phyloP scores from a whole-genome alignment of 37 sponge, comb jelly and placozoan genomes.

The Aphrocallistes beatrix region DNA sequence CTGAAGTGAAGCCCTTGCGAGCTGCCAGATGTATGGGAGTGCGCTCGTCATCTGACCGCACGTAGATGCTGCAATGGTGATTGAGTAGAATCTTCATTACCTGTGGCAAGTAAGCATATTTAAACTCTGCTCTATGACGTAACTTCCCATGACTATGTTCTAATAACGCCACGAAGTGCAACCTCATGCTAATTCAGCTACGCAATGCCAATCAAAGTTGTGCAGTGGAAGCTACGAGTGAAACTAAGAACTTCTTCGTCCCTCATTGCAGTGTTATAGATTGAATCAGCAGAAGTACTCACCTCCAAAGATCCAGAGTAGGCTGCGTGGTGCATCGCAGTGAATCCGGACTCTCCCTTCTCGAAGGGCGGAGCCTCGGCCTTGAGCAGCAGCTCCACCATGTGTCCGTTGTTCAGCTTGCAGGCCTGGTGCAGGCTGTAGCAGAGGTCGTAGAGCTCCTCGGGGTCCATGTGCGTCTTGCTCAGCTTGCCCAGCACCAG shows the following conservation, averaged over 20 bases:
- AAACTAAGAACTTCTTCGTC: too few relatives aligned
- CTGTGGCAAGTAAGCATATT: too few relatives aligned
- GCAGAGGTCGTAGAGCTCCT: not conserved
- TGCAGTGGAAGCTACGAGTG: too few relatives aligned
- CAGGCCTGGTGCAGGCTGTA: conserved; percentile 6
- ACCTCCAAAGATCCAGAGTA: not conserved
- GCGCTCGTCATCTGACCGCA: not conserved
- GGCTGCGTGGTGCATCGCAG: not conserved
- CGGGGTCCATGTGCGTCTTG: not conserved
- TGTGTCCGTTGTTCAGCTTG: not conserved
- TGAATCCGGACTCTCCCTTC: not conserved
- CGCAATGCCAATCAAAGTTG: too few relatives aligned
- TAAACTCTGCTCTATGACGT: too few relatives aligned
- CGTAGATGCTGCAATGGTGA: not conserved
- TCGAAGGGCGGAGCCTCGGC: not conserved
- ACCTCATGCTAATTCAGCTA: too few relatives aligned
- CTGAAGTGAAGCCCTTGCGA: not conserved
- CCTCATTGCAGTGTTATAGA: too few relatives aligned
- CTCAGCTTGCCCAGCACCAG: not conserved
- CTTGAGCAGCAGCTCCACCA: not conserved
- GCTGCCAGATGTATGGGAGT: not conserved
- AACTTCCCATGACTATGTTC: too few relatives aligned
- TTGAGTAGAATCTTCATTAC: not conserved
- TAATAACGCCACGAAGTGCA: too few relatives aligned
- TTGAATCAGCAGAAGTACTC: too few relatives aligned